phyloP scores from a whole-genome alignment of 2,113 vertebrate genomes.

The Lepisosteus oculatus region DNA sequence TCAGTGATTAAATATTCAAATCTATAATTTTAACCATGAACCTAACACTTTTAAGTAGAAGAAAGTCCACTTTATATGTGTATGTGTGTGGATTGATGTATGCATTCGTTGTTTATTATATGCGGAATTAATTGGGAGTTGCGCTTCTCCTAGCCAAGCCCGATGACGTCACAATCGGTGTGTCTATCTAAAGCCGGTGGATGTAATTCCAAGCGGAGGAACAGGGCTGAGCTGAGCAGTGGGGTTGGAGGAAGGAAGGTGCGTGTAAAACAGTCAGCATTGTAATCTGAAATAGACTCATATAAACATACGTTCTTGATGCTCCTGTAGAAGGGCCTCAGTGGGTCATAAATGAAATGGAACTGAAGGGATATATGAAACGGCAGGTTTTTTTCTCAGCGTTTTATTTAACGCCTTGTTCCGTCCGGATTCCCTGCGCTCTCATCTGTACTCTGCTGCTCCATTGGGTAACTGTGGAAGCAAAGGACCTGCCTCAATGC shows the following conservation, averaged over 20 bases:
- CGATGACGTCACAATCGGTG: constrained; percentile 4
- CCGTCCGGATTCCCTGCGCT: constrained; percentile 9
- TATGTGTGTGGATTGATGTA: no score
- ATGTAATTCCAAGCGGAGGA: not conserved
- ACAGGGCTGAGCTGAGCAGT: not conserved
- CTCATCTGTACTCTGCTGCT: constrained; percentile 6
- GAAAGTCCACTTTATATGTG: no score
- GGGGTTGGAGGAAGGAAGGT: not conserved
- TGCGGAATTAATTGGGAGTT: no score
- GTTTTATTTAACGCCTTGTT: constrained; percentile 8
- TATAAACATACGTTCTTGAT: not conserved
- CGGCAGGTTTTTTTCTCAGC: not conserved
- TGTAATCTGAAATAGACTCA: not conserved
- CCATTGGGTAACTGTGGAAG: not conserved
- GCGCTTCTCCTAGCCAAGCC: not conserved
- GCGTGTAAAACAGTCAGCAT: not conserved
- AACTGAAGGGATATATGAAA: not conserved
- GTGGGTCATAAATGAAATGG: constrained; percentile 7
- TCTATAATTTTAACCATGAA: no score
- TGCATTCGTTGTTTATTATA: no score
- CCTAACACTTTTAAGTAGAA: no score
- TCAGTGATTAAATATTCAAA: no score
- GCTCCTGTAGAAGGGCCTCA: not conserved
- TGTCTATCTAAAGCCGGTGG: constrained; percentile 17
- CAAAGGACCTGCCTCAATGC: constrained; percentile 18